Evolutionary conservation across 2,888 invertebrate species (phyloP).

Genomic region (Cactoblastis cactorum): DNA sequence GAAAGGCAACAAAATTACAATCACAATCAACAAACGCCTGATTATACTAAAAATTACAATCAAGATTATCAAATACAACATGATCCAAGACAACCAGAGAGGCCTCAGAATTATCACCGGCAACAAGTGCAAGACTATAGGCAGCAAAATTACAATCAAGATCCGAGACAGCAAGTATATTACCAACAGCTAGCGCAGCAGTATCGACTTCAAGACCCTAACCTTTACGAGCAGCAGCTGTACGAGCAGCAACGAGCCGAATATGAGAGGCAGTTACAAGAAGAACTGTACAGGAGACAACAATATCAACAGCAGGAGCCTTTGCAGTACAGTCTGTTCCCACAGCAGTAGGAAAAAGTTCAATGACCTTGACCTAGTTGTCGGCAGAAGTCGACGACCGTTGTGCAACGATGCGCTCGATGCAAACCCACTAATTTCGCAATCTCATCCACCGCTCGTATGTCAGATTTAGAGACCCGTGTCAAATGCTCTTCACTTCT

Average conservation of each 20-base stretch:
- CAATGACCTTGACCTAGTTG: constrained; percentile 70
- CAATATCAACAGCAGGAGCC: constrained; percentile 38
- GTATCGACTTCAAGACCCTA: constrained; percentile 17
- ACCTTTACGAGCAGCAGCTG: constrained; percentile 29
- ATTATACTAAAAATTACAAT: too few species aligned
- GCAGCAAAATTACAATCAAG: constrained; percentile 12
- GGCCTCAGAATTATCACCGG: constrained; percentile 1
- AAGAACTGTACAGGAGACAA: constrained; percentile 30
- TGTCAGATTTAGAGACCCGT: constrained; percentile 1
- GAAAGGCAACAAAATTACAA: not conserved
- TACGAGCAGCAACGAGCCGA: constrained; percentile 35
- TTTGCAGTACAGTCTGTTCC: constrained; percentile 40
- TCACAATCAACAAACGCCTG: too few species aligned
- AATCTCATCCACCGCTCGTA: constrained; percentile 11
- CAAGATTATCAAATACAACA: not conserved
- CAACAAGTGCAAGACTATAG: constrained; percentile 23
- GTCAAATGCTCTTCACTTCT: constrained; percentile 1
- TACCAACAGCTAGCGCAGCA: constrained; percentile 22
- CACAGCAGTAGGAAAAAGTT: constrained; percentile 25
- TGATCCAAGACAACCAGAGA: constrained; percentile 16
- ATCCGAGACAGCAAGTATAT: constrained; percentile 14
- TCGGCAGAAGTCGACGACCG: constrained; percentile 32
- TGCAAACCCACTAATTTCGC: constrained; percentile 22
- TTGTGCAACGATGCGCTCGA: constrained; percentile 38
- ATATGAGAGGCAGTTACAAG: constrained; percentile 29